phyloP scores from a whole-genome alignment of 2,888 invertebrate genomes.

The Automeris io region DNA sequence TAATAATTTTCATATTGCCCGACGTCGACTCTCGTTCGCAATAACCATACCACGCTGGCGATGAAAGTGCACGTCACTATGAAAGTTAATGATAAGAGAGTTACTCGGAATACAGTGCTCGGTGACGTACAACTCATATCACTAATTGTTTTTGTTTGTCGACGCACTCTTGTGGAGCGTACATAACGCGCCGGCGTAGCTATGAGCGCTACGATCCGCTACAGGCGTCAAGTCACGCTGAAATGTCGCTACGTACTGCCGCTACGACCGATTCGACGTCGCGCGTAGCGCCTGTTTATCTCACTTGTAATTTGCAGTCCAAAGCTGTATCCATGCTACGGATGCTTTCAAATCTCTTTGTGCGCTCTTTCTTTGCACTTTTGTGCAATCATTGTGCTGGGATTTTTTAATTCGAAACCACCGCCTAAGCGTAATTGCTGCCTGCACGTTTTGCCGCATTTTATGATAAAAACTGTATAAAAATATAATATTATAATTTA shows the following conservation, averaged over 20 bases:
- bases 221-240: slow-evolving; percentile 1
- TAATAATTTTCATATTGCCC: slow-evolving; percentile 73
- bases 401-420: slow-evolving; percentile 46
- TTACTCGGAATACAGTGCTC: slow-evolving; percentile 61
- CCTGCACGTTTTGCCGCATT: slow-evolving; percentile 3
- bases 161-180: slow-evolving; percentile 47
- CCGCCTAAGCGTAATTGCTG: slow-evolving; percentile 34
- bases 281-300: slow-evolving; percentile 51
- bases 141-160: slow-evolving; percentile 70
- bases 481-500: no score
- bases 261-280: slow-evolving; percentile 28
- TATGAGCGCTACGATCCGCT: slow-evolving; percentile 41
- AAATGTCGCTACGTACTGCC: slow-evolving; percentile 53
- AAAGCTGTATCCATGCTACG: slow-evolving; percentile 63
- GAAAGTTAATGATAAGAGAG: slow-evolving; percentile 65
- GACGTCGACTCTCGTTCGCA: slow-evolving; percentile 52
- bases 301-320: slow-evolving; percentile 64
- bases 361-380: slow-evolving; percentile 59
- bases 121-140: slow-evolving; percentile 74
- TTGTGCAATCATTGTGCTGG: slow-evolving; percentile 56
- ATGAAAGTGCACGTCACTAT: slow-evolving; percentile 65
- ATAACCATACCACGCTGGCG: slow-evolving; percentile 68
- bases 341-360: slow-evolving; percentile 70
- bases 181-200: slow-evolving; percentile 64
- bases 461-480: not conserved